Evolutionary conservation across 2,797 vertebrate genomes (phyloP).

Genomic region (Thaleichthys pacificus): DNA sequence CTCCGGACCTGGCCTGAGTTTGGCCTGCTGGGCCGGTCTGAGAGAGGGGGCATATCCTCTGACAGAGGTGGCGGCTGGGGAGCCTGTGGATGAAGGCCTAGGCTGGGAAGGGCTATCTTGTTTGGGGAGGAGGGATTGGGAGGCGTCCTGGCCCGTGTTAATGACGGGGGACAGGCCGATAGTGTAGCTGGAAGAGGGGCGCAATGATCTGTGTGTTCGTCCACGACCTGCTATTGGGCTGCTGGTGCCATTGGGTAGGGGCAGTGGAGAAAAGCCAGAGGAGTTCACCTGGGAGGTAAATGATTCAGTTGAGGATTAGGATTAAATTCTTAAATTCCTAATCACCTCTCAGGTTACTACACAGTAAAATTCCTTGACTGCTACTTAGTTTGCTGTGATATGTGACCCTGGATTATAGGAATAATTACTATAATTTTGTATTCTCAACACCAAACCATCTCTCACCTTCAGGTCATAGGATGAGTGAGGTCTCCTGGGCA

Average conservation of each 20-base stretch:
- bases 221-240: conserved; percentile 53
- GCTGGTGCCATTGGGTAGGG: conserved; percentile 64
- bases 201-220: conserved; percentile 20
- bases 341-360: neutral
- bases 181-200: conserved; percentile 38
- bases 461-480: conserved; percentile 80
- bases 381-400: neutral
- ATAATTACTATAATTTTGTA: neutral
- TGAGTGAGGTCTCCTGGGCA: conserved; percentile 68
- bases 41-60: conserved; percentile 78
- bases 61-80: conserved; percentile 70
- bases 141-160: conserved; percentile 53
- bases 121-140: conserved; percentile 19
- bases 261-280: conserved; percentile 29
- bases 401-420: neutral
- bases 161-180: conserved; percentile 24
- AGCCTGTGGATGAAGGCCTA: conserved; percentile 75
- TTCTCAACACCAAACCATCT: neutral
- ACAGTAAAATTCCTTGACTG: neutral
- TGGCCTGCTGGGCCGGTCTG: conserved; percentile 45
- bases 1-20: neutral
- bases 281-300: conserved; percentile 33
- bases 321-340: neutral
- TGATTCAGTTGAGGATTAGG: neutral
- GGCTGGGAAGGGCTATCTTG: conserved; percentile 57